A percentile compares a stretch with the other conserved stretches of the same genome.
phyloP scores from a whole-genome alignment of 2,797 vertebrate genomes.

The Phalanger gymnotis region DNA sequence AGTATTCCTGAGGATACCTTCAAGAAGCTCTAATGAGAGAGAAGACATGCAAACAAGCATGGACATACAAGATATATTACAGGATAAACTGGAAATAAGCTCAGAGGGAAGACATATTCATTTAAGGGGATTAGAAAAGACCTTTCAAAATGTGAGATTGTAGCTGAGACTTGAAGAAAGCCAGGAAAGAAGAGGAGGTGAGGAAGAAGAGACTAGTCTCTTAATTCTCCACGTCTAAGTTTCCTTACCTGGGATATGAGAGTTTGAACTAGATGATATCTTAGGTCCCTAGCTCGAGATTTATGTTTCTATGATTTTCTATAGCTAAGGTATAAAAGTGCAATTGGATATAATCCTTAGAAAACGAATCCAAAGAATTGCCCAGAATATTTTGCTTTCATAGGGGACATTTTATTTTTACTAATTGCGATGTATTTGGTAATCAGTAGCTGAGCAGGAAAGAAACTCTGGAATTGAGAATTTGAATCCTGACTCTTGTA shows the following conservation, averaged over 20 bases:
- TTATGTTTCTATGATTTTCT: neutral
- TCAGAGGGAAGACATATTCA: neutral
- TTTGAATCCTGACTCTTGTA: constrained; percentile 3
- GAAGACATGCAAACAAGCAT: neutral
- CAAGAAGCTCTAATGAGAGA: neutral
- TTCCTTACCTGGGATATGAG: neutral
- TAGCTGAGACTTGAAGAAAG: neutral
- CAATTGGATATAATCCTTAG: neutral
- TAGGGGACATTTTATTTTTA: neutral
- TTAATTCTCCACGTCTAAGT: neutral
- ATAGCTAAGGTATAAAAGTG: neutral
- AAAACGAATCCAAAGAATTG: neutral
- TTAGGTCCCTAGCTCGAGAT: neutral
- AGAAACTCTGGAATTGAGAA: neutral
- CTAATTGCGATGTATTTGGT: constrained; percentile 22
- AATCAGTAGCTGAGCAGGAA: neutral
- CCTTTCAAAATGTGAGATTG: neutral
- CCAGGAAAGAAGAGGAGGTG: neutral
- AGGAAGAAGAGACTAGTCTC: neutral
- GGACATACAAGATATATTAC: neutral
- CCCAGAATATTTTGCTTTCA: neutral
- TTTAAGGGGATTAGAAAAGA: neutral
- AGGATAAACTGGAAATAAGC: neutral
- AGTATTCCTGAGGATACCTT: neutral
- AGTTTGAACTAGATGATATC: neutral